phyloP scores from a whole-genome alignment of 2,797 vertebrate genomes.

The Catamblyrhynchus diadema region DNA sequence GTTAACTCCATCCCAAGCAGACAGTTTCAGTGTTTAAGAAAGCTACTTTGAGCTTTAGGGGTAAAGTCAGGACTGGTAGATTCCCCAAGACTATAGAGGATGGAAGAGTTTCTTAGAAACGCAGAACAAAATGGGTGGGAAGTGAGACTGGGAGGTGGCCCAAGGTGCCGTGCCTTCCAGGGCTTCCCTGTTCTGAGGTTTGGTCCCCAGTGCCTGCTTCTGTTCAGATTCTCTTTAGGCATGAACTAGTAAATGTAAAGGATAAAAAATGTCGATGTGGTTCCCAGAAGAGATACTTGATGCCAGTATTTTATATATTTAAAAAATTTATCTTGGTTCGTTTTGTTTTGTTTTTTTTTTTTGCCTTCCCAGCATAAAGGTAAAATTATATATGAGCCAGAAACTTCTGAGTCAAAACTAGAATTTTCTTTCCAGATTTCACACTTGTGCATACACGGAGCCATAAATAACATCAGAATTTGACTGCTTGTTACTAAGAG shows the following conservation, averaged over 20 bases:
- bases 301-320: rapidly evolving
- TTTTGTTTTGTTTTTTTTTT: neutral
- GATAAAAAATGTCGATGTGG: neutral
- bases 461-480: neutral
- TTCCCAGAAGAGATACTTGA: neutral
- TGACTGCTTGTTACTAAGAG: neutral
- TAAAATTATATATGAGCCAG: neutral
- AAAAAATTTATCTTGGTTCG: neutral
- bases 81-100: neutral
- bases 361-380: neutral
- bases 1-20: neutral
- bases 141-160: neutral
- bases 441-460: neutral
- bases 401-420: neutral
- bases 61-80: neutral
- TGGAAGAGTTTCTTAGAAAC: neutral
- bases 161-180: neutral
- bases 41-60: neutral
- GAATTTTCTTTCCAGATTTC: neutral
- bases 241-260: neutral
- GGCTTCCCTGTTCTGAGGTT: neutral
- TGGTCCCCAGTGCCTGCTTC: neutral
- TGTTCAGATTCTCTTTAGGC: neutral
- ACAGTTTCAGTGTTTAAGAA: neutral
- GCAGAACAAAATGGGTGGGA: neutral